Evolutionary conservation across 2,888 invertebrate species (phyloP).

Genomic region (Globia sparganii): DNA sequence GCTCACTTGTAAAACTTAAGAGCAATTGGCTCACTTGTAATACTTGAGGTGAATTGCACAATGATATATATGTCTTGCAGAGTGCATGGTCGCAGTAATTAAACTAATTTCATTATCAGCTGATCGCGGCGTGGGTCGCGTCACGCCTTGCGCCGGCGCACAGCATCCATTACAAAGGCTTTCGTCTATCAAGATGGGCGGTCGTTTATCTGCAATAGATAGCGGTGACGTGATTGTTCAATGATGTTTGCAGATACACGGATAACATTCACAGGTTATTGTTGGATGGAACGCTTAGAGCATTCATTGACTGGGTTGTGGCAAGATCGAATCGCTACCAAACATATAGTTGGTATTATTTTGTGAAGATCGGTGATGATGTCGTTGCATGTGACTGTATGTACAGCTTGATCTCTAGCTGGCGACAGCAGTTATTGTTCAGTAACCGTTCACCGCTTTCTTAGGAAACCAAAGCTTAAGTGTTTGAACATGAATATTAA

Average conservation of each 20-base stretch:
- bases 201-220: conserved; percentile 48
- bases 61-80: not conserved
- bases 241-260: conserved; percentile 56
- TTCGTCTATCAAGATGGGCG: conserved; percentile 45
- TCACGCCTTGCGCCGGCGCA: conserved; percentile 36
- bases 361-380: not conserved
- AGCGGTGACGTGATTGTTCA: conserved; percentile 60
- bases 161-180: conserved; percentile 41
- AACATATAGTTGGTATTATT: not conserved
- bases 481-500: not conserved
- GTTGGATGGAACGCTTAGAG: conserved; percentile 1
- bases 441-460: not conserved
- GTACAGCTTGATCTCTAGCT: not conserved
- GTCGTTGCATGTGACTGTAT: not conserved
- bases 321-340: not conserved
- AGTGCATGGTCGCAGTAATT: conserved; percentile 44
- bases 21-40: not conserved
- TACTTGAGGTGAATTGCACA: conserved; percentile 13
- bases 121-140: conserved; percentile 43
- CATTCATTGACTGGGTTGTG: conserved; percentile 12
- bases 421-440: not conserved
- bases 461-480: not conserved
- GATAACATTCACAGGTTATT: conserved; percentile 45
- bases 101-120: conserved; percentile 53
- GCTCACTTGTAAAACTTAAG: not conserved